These are phyloP conservation scores for Cephus pygmeus DNA, from an alignment of 2,888 invertebrate species.

Conservation along the genomic window DNA sequence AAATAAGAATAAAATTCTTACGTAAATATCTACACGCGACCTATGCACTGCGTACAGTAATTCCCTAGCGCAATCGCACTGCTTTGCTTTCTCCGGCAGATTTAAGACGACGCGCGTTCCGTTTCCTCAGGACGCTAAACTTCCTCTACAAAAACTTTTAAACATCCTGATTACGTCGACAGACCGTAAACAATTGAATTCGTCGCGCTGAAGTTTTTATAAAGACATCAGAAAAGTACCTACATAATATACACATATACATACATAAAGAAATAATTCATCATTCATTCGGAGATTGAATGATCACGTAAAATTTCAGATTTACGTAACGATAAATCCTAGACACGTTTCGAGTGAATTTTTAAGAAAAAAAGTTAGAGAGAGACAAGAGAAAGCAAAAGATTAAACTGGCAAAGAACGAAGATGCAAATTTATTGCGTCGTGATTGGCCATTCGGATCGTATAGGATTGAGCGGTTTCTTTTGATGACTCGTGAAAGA, in stretches of 20 bases:
- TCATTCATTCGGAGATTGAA: not conserved
- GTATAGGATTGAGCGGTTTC: not conserved
- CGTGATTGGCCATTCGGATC: not conserved
- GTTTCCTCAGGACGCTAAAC: not conserved
- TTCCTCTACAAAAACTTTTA: not conserved
- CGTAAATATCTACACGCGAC: not conserved
- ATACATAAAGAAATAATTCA: not conserved
- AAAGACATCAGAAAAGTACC: not conserved
- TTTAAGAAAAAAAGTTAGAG: too few relatives aligned
- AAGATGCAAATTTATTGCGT: not conserved
- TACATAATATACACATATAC: not conserved
- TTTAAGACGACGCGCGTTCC: not conserved
- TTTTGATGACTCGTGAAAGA: not conserved
- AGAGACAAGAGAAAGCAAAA: not conserved
- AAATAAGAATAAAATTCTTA: not conserved
- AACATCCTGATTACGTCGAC: not conserved
- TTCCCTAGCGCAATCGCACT: not conserved
- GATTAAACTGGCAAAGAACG: not conserved
- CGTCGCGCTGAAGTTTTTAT: not conserved
- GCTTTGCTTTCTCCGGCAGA: not conserved
- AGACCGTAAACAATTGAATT: not conserved
- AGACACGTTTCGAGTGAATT: not conserved
- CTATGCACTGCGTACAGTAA: not conserved
- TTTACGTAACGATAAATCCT: not conserved
- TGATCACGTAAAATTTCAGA: not conserved